Conservation (phyloP, 2,888 invertebrate genomes). For the Watsonalla cultraria region DNA sequence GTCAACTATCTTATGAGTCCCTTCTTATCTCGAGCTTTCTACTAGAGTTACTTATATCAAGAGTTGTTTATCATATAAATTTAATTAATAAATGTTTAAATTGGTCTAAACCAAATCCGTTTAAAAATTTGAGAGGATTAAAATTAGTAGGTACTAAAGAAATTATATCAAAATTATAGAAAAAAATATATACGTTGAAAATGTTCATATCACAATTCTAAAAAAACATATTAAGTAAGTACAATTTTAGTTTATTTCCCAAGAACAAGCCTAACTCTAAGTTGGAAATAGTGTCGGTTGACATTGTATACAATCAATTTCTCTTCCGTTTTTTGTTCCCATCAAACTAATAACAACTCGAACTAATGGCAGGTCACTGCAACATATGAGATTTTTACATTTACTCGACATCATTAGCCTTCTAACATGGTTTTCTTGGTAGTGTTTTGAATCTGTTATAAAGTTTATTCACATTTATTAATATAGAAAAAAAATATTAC, state of each 20-base stretch:
- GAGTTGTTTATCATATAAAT: slow-evolving; percentile 23
- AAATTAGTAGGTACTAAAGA: neutral
- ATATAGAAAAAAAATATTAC: too few species aligned
- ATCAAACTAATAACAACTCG: too few species aligned
- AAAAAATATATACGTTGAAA: neutral
- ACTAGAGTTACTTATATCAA: slow-evolving; percentile 49
- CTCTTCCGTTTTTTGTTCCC: too few species aligned
- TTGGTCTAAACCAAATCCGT: neutral
- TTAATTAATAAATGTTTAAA: slow-evolving; percentile 6
- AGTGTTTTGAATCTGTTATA: too few species aligned
- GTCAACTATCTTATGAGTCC: slow-evolving; percentile 68
- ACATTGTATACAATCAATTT: too few species aligned
- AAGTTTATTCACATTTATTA: too few species aligned
- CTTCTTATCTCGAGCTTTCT: slow-evolving; percentile 73
- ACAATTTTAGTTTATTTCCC: neutral
- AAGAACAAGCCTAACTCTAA: too few species aligned
- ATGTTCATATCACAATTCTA: neutral
- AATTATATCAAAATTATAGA: neutral
- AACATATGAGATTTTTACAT: too few species aligned
- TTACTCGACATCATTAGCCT: too few species aligned
- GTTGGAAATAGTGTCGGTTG: too few species aligned
- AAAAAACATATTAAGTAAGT: neutral
- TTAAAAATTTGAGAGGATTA: neutral
- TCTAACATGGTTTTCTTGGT: too few species aligned
- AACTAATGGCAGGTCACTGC: too few species aligned